Percentiles rank a stretch among this genome's conserved stretches.
These are phyloP conservation scores for Hypsibius dujardini DNA, from an alignment of 1,140 invertebrate species.

Conservation along the genomic window DNA sequence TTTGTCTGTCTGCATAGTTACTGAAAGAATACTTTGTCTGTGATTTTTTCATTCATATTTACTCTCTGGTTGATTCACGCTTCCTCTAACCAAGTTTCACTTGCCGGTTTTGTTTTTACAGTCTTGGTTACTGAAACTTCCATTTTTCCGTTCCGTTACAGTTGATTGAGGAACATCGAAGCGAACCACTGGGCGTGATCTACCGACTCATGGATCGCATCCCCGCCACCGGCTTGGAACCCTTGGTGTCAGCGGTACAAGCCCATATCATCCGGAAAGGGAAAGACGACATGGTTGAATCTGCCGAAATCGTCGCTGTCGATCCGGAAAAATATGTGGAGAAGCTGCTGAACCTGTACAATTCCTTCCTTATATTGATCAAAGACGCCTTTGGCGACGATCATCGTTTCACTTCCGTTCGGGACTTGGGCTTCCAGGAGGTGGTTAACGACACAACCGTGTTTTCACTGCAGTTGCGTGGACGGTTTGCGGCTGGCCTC, in stretches of 20 bases:
- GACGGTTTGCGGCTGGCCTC: slow-evolving; percentile 40
- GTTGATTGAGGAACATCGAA: slow-evolving; percentile 11
- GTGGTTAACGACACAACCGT: slow-evolving; percentile 97
- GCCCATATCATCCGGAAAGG: slow-evolving; percentile 55
- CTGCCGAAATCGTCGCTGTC: slow-evolving; percentile 31
- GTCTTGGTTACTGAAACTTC: too few species aligned
- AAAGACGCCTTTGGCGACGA: slow-evolving; percentile 90
- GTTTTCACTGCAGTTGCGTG: slow-evolving; percentile 57
- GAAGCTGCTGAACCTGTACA: slow-evolving; percentile 74
- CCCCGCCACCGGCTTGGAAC: slow-evolving; percentile 61
- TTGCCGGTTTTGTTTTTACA: too few species aligned
- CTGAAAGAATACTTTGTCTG: too few species aligned
- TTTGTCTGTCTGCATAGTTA: too few species aligned
- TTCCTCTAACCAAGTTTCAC: too few species aligned
- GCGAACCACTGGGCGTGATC: slow-evolving; percentile 35
- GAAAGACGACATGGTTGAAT: slow-evolving; percentile 14
- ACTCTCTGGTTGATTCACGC: too few species aligned
- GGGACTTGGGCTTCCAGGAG: slow-evolving; percentile 82
- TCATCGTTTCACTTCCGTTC: slow-evolving; percentile 82
- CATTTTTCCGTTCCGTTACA: too few species aligned
- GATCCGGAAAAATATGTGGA: slow-evolving; percentile 99
- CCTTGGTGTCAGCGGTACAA: slow-evolving; percentile 77
- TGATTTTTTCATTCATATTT: too few species aligned
- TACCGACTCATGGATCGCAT: slow-evolving; percentile 85
- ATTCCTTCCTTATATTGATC: slow-evolving; percentile 73